Evolutionary conservation across 1,140 invertebrate genomes (phyloP).

Genomic region (Polypedilum vanderplanki): DNA sequence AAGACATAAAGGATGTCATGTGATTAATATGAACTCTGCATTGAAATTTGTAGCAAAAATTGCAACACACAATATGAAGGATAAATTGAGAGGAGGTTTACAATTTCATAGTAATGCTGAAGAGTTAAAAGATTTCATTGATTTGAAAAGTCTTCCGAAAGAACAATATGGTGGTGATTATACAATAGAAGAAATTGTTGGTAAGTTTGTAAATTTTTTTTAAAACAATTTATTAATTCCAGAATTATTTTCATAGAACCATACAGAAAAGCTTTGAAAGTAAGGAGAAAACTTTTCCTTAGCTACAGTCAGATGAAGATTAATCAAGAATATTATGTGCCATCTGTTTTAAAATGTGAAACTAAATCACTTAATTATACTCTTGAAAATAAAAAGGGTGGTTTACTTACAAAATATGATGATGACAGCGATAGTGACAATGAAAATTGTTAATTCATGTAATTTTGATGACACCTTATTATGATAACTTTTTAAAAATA

Average conservation of each 20-base stretch:
- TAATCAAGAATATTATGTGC: conserved; percentile 34
- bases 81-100: conserved; percentile 71
- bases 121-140: conserved; percentile 45
- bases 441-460: too few relatives aligned
- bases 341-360: background rate
- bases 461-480: too few relatives aligned
- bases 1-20: conserved; percentile 76
- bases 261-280: conserved; percentile 58
- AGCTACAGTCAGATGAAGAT: conserved; percentile 58
- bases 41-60: conserved; percentile 74
- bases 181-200: conserved; percentile 75
- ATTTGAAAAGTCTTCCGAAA: conserved; percentile 60
- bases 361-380: background rate
- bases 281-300: conserved; percentile 50
- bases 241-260: conserved; percentile 39
- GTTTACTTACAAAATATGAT: background rate
- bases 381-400: background rate
- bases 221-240: background rate
- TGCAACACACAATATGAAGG: conserved; percentile 69
- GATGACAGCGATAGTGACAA: background rate
- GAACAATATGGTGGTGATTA: conserved; percentile 69
- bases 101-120: conserved; percentile 57
- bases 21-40: conserved; percentile 65
- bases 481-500: too few relatives aligned
- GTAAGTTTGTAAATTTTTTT: conserved; percentile 44